Evolutionary conservation across 2,888 invertebrate species (phyloP).

Genomic region (Callinectes sapidus): DNA sequence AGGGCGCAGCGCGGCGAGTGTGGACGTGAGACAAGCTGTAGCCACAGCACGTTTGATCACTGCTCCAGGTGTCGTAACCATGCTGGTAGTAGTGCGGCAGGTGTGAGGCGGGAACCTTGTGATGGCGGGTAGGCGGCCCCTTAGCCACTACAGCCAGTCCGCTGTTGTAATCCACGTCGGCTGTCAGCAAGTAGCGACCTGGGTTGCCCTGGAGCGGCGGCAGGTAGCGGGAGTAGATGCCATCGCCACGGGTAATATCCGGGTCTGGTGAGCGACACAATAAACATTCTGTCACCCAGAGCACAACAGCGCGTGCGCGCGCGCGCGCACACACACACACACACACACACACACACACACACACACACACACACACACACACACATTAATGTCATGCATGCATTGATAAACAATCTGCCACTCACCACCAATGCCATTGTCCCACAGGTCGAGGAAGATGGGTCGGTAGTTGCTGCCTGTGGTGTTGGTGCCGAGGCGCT

Average conservation of each 20-base stretch:
- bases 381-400: background rate
- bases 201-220: constrained; percentile 60
- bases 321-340: background rate
- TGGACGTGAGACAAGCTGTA: constrained; percentile 59
- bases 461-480: constrained; percentile 74
- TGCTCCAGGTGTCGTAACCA: constrained; percentile 43
- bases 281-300: background rate
- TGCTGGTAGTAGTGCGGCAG: constrained; percentile 56
- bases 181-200: constrained; percentile 68
- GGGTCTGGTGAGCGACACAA: constrained; percentile 77
- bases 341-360: background rate
- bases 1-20: constrained; percentile 68
- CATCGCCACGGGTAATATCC: constrained; percentile 82
- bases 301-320: background rate
- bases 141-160: constrained; percentile 67
- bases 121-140: constrained; percentile 65
- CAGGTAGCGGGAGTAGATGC: constrained; percentile 82
- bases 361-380: background rate
- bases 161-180: constrained; percentile 70
- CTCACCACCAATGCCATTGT: constrained; percentile 80
- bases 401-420: background rate
- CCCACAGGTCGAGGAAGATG: constrained; percentile 78
- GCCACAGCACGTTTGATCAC: constrained; percentile 74
- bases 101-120: constrained; percentile 61
- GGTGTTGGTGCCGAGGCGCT: constrained; percentile 69